Evolutionary conservation across 2,113 vertebrate genomes (phyloP).

Genomic region (Phyllostomus hastatus): DNA sequence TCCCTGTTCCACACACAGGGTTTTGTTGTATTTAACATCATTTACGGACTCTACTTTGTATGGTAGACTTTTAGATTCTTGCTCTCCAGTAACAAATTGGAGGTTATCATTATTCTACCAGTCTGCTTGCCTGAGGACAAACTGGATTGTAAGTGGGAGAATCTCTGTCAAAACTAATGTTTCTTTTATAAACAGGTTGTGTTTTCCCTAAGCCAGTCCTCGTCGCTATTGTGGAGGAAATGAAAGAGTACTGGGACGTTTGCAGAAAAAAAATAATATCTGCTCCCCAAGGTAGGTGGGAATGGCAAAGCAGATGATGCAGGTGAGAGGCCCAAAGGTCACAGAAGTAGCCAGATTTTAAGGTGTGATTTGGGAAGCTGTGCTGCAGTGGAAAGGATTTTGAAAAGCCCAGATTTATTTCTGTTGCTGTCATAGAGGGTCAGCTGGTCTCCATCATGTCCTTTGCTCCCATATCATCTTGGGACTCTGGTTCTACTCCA

Average conservation of each 20-base stretch:
- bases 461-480: too few relatives aligned
- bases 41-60: too few relatives aligned
- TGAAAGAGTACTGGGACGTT: not conserved
- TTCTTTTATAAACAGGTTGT: too few relatives aligned
- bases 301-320: not conserved
- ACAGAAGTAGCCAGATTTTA: not conserved
- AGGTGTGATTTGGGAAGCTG: not conserved
- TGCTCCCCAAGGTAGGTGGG: not conserved
- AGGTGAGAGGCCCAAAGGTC: not conserved
- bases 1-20: accelerated
- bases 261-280: not conserved
- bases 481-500: too few relatives aligned
- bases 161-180: too few relatives aligned
- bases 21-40: not conserved
- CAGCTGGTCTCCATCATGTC: too few relatives aligned
- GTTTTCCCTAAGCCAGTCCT: too few relatives aligned
- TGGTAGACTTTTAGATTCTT: too few relatives aligned
- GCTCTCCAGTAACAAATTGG: too few relatives aligned
- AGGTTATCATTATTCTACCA: too few relatives aligned
- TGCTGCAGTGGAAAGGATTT: not conserved
- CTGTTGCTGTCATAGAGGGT: not conserved
- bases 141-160: too few relatives aligned
- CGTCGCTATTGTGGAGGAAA: not conserved
- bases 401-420: not conserved
- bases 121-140: too few relatives aligned